phyloP scores from a whole-genome alignment of 1,140 invertebrate species.

The Dreissena rostriformis region DNA sequence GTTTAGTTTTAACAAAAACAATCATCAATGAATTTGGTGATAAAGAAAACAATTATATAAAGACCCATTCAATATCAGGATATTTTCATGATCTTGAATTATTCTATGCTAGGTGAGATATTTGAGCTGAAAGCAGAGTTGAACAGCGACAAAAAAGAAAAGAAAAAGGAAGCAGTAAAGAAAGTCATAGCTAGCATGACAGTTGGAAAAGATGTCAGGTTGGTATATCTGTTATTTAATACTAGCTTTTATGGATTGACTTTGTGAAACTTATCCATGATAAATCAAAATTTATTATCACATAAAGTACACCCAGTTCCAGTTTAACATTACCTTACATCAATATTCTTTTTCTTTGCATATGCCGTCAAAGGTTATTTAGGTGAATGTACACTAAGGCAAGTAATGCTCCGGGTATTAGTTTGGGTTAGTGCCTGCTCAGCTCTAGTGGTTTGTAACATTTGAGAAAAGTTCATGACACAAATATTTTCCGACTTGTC shows the following conservation, averaged over 20 bases:
- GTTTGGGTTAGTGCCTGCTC: too few species aligned
- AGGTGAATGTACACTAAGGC: too few species aligned
- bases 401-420: too few species aligned
- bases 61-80: background rate
- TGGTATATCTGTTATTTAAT: background rate
- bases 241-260: too few species aligned
- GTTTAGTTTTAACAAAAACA: background rate
- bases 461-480: too few species aligned
- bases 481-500: background rate
- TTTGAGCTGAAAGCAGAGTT: constrained; percentile 97
- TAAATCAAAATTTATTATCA: too few species aligned
- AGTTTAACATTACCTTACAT: too few species aligned
- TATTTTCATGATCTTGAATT: background rate
- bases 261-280: too few species aligned
- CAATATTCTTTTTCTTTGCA: too few species aligned
- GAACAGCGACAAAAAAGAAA: constrained; percentile 99
- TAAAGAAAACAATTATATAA: background rate
- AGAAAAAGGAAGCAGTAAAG: constrained; percentile 99
- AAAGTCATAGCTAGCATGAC: constrained; percentile 99
- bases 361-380: too few species aligned
- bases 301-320: too few species aligned
- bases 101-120: constrained; percentile 79
- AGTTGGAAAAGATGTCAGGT: constrained; percentile 91
- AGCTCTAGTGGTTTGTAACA: too few species aligned
- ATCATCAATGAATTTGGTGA: background rate